Base-by-base conservation (phyloP, 2,888 invertebrate species). In the Apoda limacodes region DNA sequence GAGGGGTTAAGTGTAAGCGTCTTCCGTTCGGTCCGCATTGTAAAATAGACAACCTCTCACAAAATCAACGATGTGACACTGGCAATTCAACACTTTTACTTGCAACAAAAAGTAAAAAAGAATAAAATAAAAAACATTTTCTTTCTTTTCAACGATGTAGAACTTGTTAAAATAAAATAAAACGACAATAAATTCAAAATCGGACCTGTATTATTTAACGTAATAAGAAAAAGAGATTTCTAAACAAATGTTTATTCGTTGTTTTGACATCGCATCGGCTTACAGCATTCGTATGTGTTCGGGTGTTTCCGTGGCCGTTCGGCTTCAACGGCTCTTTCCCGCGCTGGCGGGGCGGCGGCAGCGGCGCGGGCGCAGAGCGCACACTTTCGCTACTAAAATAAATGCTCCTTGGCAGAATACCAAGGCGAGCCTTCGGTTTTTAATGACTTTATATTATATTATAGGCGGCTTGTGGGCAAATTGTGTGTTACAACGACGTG, bases 331-430 rank as follows among this genome's bases (percentile, higher is more conserved):
- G 74, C 60, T 72, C 71, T 70, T 71, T 70, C 62, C 67, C 63
- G 59, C 52, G 42, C 26, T 33, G 28, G 36, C 50, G 39, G 43
- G 35, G 52, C 49, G 53, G 52, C 52, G 42, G 25, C 34, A 28
- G 36, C 50, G 39, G 43, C 36, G 52, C 49, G 53, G 52, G 53
- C 53, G 59, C 54, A 50, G 34, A 39, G 55, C 62, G 62, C 65
- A 50, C 57, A 74, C 72, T 74, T 74, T 74, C 72, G 72, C 70
- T 74, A 72, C 70, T 67, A 69, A 76, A 76, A 78, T 78, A 78
- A 75, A 74, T 58, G 62, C 65, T 74, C 74, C 74, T 76, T 78
- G 78, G 78, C 78, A 78, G 58, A 66, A 59, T 57, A 74, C 63
- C 78, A 76, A 76, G 67, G 64, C 67, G 63, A 76, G 75, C 74